phyloP scores from a whole-genome alignment of 2,113 vertebrate genomes.

The Paradoxurus hermaphroditus region DNA sequence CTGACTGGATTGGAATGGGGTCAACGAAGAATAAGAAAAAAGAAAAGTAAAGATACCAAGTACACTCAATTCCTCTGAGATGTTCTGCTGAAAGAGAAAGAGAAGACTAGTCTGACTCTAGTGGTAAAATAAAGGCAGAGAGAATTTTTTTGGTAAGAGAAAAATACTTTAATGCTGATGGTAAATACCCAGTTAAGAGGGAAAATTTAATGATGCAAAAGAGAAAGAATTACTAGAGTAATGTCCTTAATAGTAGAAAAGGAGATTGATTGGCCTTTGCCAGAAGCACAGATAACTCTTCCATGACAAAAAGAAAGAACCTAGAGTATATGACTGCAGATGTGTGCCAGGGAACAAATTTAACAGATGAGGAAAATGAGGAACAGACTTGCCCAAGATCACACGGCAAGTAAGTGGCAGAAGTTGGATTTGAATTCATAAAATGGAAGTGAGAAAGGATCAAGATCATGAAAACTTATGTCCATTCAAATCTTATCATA shows the following conservation, averaged over 20 bases:
- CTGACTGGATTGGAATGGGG: not conserved
- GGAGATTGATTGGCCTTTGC: not conserved
- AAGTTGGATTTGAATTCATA: not conserved
- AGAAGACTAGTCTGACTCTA: not conserved
- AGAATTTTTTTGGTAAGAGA: not conserved
- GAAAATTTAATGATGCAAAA: not conserved
- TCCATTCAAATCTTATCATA: not conserved
- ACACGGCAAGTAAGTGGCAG: not conserved
- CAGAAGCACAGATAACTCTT: not conserved
- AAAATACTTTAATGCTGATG: not conserved
- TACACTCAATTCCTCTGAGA: not conserved
- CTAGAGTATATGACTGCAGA: not conserved
- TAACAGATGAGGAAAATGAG: not conserved
- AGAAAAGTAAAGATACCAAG: conserved; percentile 17
- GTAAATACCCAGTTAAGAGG: conserved; percentile 24
- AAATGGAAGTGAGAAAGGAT: not conserved
- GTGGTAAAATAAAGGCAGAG: not conserved
- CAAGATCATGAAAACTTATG: not conserved
- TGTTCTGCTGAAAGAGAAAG: conserved; percentile 7
- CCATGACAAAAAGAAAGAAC: not conserved
- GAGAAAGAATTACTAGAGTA: not conserved
- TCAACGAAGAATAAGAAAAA: not conserved
- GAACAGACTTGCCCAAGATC: not conserved
- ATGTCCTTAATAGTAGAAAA: not conserved
- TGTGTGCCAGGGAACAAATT: not conserved